phyloP scores from a whole-genome alignment of 1,140 invertebrate species.

The Patella vulgata region DNA sequence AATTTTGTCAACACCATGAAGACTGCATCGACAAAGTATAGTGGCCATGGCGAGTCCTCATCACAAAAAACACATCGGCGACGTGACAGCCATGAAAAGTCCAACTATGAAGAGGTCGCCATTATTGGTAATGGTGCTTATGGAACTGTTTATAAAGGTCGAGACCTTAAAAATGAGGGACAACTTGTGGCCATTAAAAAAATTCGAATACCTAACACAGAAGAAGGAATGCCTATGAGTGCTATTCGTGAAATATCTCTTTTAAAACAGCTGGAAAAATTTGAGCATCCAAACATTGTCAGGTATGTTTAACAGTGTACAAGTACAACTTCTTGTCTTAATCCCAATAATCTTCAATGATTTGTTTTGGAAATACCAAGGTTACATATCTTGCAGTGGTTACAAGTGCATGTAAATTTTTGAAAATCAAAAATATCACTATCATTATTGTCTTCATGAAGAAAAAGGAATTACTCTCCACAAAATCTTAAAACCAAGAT shows the following conservation, averaged over 20 bases:
- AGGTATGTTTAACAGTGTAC: slow-evolving; percentile 45
- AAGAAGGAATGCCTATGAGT: slow-evolving; percentile 93
- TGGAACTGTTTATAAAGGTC: slow-evolving; percentile 66
- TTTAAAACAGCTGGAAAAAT: slow-evolving; percentile 79
- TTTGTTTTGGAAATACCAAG: no score
- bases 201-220: slow-evolving; percentile 77
- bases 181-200: slow-evolving; percentile 94
- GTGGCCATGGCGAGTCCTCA: slow-evolving; percentile 10
- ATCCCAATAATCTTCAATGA: no score
- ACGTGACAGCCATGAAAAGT: slow-evolving; percentile 19
- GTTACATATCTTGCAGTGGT: no score
- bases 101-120: slow-evolving; percentile 60
- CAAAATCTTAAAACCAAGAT: no score
- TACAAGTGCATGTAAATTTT: no score
- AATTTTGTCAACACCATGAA: no score
- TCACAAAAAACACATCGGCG: slow-evolving; percentile 14
- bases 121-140: slow-evolving; percentile 65
- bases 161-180: slow-evolving; percentile 68
- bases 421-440: no score
- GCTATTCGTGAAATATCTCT: slow-evolving; percentile 92
- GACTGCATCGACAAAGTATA: no score
- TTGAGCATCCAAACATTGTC: slow-evolving; percentile 87
- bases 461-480: no score
- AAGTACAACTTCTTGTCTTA: no score
- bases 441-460: no score